Conservation (phyloP, 2,797 vertebrate species). For the Tragopan temminckii region DNA sequence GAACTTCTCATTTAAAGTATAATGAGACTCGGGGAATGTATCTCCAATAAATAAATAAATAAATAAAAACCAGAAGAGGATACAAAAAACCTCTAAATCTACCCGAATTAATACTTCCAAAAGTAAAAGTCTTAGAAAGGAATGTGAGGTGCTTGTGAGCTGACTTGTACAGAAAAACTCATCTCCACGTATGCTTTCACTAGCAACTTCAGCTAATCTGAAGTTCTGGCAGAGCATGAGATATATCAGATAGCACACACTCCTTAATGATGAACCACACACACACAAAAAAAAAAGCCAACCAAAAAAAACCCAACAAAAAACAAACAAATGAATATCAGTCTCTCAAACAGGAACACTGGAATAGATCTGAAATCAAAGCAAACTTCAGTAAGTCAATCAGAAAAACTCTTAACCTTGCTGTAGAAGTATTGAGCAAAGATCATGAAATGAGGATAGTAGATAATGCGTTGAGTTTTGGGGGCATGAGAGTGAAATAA, state of each 20-base stretch:
- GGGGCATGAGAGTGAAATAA: not conserved
- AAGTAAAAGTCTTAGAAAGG: not conserved
- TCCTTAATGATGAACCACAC: not conserved
- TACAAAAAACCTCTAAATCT: not conserved
- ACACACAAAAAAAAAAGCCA: too few species aligned
- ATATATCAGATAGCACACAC: not conserved
- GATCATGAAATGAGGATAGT: not conserved
- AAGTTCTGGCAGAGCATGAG: not conserved
- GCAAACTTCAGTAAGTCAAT: not conserved
- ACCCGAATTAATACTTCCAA: not conserved
- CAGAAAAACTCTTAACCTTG: not conserved
- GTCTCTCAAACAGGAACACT: not conserved
- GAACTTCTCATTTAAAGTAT: not conserved
- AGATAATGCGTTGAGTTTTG: rapidly evolving
- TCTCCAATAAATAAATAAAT: not conserved
- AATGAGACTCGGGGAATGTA: not conserved
- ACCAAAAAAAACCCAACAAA: not conserved
- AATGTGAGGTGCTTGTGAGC: not conserved
- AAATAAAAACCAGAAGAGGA: not conserved
- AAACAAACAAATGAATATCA: not conserved
- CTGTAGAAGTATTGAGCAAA: not conserved
- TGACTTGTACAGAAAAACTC: not conserved
- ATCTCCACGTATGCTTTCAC: not conserved
- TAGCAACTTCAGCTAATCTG: not conserved
- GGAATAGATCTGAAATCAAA: not conserved